These are phyloP conservation scores for Scelioninae gen. 2 DNA, from an alignment of 2,888 invertebrate species.

Conservation along the genomic window DNA sequence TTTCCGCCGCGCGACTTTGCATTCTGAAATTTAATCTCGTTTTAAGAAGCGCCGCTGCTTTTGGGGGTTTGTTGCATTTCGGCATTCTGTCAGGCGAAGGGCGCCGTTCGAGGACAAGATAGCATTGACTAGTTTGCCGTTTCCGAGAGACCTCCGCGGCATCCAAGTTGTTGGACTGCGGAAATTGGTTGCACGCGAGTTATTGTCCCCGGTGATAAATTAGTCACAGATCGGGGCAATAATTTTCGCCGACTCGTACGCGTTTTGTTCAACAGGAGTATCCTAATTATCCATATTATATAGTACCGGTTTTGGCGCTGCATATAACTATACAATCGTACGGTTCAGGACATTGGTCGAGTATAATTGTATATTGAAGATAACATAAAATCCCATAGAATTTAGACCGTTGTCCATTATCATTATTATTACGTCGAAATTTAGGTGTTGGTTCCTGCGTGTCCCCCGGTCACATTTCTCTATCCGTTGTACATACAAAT, in stretches of 20 bases:
- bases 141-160: not conserved
- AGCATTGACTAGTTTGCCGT: not conserved
- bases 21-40: conserved; percentile 16
- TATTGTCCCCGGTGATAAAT: conserved; percentile 6
- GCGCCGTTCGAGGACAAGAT: not conserved
- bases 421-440: too few species aligned
- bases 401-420: too few species aligned
- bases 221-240: conserved; percentile 10
- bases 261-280: not conserved
- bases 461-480: too few species aligned
- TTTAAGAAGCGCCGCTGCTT: too few species aligned
- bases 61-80: too few species aligned
- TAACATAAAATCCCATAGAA: too few species aligned
- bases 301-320: conserved; percentile 1
- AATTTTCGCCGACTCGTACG: conserved; percentile 10
- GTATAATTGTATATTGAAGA: conserved; percentile 1
- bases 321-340: too few species aligned
- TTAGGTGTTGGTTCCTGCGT: too few species aligned
- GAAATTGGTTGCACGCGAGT: conserved; percentile 3
- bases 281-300: conserved; percentile 1
- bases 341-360: too few species aligned
- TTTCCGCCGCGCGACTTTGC: conserved; percentile 8
- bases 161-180: conserved; percentile 1
- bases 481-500: too few species aligned
- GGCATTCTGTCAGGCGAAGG: too few species aligned